Evolutionary conservation across 2,888 invertebrate genomes (phyloP).

Genomic region (Oxytorus armatus): DNA sequence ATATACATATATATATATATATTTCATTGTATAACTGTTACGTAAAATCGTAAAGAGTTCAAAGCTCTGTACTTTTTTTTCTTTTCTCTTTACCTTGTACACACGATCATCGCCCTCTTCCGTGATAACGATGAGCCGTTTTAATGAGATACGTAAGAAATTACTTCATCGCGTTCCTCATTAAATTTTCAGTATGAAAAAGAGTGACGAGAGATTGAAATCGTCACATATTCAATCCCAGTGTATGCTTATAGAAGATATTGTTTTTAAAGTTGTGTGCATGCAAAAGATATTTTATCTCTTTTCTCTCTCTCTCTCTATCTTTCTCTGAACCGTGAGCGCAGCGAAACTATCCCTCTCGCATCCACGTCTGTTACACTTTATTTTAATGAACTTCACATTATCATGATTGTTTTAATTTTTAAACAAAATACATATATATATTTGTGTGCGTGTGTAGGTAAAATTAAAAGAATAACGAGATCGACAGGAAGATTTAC

Average conservation of each 20-base stretch:
- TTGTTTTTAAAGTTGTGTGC: no score
- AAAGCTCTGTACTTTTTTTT: no score
- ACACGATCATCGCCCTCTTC: neutral
- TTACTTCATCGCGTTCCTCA: conserved; percentile 29
- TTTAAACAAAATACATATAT: neutral
- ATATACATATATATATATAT: no score
- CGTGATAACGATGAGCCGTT: conserved; percentile 8
- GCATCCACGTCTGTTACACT: no score
- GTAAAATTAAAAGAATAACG: conserved; percentile 5
- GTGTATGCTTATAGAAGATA: no score
- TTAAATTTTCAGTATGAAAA: neutral
- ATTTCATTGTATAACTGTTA: conserved; percentile 18
- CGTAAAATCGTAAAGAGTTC: neutral
- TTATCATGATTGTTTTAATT: conserved; percentile 11
- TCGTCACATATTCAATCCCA: conserved; percentile 24
- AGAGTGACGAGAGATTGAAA: conserved; percentile 28
- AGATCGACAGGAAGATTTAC: conserved; percentile 9
- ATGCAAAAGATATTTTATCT: no score
- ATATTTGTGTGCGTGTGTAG: no score
- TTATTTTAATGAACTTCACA: conserved; percentile 32
- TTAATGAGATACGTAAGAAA: conserved; percentile 34
- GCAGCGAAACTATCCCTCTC: conserved; percentile 1
- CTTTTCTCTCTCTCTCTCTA: no score
- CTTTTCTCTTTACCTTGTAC: no score
- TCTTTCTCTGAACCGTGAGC: no score